These are phyloP conservation scores for Bothrops alternatus DNA, from an alignment of 2,797 vertebrate species.

Conservation along the genomic window DNA sequence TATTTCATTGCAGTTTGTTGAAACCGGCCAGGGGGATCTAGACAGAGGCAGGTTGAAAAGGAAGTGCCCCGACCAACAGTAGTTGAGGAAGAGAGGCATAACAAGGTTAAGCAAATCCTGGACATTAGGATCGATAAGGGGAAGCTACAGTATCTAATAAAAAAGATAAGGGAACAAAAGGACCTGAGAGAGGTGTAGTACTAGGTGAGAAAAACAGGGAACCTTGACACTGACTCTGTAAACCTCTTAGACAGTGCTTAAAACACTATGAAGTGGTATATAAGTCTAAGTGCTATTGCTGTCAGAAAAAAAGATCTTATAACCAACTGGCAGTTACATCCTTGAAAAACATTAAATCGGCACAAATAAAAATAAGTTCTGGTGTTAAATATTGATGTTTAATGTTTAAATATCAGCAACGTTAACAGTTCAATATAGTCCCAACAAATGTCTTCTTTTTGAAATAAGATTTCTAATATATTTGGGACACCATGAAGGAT, in stretches of 20 bases:
- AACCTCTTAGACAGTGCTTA: not conserved
- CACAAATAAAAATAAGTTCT: not conserved
- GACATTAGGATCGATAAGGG: too few relatives aligned
- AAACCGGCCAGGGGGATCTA: too few relatives aligned
- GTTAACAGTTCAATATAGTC: not conserved
- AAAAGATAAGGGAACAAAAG: too few relatives aligned
- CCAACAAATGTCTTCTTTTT: not conserved
- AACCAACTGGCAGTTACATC: not conserved
- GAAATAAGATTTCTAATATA: not conserved
- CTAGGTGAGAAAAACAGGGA: too few relatives aligned
- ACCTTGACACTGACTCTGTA: not conserved
- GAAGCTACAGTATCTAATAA: too few relatives aligned
- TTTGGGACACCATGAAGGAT: not conserved
- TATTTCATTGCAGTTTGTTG: too few relatives aligned
- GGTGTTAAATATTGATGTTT: not conserved
- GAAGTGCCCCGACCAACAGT: too few relatives aligned
- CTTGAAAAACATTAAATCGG: not conserved
- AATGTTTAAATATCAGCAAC: not conserved
- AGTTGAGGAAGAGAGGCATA: too few relatives aligned
- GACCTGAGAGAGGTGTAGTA: too few relatives aligned
- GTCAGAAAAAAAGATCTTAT: not conserved
- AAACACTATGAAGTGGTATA: not conserved
- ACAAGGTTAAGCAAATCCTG: too few relatives aligned
- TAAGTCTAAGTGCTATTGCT: not conserved
- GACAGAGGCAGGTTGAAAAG: too few relatives aligned